Evolutionary conservation across 2,113 vertebrate species (phyloP), one percentile per base, ranked within the genome.

Genomic region (Psettodes erumei): DNA sequence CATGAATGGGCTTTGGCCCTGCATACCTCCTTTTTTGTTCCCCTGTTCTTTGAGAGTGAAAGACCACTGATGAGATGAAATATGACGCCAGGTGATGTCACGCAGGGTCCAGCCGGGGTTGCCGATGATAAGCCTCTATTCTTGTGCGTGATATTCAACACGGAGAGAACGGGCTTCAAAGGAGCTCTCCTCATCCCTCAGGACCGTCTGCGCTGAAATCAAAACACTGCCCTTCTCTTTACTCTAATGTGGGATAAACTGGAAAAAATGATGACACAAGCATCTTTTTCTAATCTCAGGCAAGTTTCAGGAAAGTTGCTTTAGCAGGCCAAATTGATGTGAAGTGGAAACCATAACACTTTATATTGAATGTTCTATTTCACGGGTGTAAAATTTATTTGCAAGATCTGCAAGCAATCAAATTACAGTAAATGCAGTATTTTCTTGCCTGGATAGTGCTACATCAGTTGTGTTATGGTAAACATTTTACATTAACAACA

Each of bases 81-180:
- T 71, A 66, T 67, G 32, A 64, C 19, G 18, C 32, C 55, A 37
- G 59, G 30, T 87, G 84, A 88, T 85, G 81, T 89, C 84, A 87
- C 37, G 68, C 33, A 15, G 56, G 33, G 59, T 35, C 48, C 47
- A 28, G 65, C 70, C 54, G 63, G 47, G 2, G 9, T 47, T 47
- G 64, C 66, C 75, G 66, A 60, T 50, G 77, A 80, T 62, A 67
- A 45, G 19, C 13, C 32, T 73, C 59, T 28, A 61, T 82, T 88
- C 74, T 69, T 59, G 54, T 58, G 64, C 38, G 21, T 60, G 74
- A 81, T 70, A 79, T 71, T 87, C 50, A 67, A 71, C 75, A 85
- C 33, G 23, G 43, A 55, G 62, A 19, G 38, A 79, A 27, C 28
- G 21, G 21, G 83, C 67, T 81, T 85, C 70, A 86, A 77, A 86